Evolutionary conservation across 35 echinoderm and acorn worm species (phyloP).

Genomic region (Lytechinus variegatus): DNA sequence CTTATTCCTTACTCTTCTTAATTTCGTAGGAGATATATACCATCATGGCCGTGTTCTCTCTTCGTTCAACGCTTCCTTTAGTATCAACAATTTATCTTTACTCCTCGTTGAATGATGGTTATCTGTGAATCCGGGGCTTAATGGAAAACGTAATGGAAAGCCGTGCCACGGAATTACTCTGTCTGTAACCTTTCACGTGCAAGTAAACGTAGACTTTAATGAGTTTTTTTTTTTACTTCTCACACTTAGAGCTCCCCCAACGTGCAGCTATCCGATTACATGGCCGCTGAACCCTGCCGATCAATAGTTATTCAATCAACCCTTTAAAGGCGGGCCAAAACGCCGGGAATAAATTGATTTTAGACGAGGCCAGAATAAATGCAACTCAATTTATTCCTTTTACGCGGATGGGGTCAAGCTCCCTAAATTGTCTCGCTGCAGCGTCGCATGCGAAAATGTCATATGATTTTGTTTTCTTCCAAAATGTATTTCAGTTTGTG

Average conservation of each 20-base stretch:
- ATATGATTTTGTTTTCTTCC: neutral
- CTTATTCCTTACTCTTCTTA: no score
- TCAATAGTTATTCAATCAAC: neutral
- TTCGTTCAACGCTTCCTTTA: no score
- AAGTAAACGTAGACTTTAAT: conserved; percentile 12
- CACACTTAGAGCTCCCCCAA: neutral
- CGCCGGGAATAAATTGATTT: neutral
- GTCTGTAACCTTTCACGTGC: neutral
- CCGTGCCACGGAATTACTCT: neutral
- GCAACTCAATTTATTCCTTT: neutral
- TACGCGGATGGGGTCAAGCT: neutral
- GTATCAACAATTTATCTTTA: no score
- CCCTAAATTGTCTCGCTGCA: neutral
- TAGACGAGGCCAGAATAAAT: neutral
- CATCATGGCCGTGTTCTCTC: no score
- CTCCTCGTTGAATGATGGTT: neutral
- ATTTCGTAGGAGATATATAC: no score
- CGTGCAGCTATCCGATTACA: neutral
- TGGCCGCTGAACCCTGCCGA: neutral
- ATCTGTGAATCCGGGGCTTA: neutral
- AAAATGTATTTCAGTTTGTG: neutral
- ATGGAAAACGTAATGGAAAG: neutral
- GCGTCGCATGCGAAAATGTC: neutral
- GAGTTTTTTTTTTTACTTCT: neutral
- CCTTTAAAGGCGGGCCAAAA: neutral